Conservation (phyloP, 2,113 vertebrate genomes). For the Phyllostomus hastatus region DNA sequence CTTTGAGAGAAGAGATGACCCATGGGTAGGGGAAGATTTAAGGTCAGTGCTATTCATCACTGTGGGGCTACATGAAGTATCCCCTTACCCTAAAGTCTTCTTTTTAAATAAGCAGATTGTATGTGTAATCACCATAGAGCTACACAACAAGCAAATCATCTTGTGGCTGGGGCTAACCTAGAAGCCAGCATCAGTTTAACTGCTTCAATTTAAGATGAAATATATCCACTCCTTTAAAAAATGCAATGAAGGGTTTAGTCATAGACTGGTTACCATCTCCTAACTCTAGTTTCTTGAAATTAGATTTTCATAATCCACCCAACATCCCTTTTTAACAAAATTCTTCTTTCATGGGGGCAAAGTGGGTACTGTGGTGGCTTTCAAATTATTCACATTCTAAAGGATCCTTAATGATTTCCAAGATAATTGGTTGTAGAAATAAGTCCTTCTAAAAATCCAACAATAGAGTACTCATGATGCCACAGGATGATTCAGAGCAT, state of each 20-base stretch:
- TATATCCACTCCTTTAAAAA: not conserved
- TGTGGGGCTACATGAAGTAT: not conserved
- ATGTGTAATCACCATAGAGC: not conserved
- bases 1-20: not conserved
- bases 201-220: slow-evolving; percentile 33
- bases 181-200: slow-evolving; percentile 17
- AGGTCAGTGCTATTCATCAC: not conserved
- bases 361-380: not conserved
- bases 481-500: slow-evolving; percentile 76
- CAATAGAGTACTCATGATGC: slow-evolving; percentile 69
- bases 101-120: not conserved
- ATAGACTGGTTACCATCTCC: not conserved
- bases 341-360: slow-evolving; percentile 8
- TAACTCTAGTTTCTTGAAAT: not conserved
- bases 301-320: not conserved
- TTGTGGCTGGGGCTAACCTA: not conserved
- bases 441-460: slow-evolving; percentile 72
- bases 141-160: slow-evolving; percentile 18
- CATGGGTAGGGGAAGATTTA: not conserved
- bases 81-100: not conserved
- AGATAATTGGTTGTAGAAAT: slow-evolving; percentile 73
- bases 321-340: not conserved
- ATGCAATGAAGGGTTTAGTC: not conserved
- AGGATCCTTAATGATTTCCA: slow-evolving; percentile 71
- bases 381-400: slow-evolving; percentile 71